Conservation (phyloP, 2,797 vertebrate species). For the Masticophis lateralis region DNA sequence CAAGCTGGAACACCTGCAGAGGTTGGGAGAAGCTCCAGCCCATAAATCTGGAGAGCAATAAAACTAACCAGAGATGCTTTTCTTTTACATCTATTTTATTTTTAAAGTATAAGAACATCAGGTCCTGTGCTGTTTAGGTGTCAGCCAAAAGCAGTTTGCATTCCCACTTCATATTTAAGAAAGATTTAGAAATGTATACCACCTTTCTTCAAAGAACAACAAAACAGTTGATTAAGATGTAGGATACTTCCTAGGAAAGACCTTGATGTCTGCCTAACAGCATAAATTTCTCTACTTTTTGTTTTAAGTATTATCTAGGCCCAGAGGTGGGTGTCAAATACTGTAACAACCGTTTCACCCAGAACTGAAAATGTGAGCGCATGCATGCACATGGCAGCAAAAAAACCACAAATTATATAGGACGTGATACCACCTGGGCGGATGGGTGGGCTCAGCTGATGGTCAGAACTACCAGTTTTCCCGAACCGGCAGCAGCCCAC, state of each 20-base stretch:
- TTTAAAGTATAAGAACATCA: neutral
- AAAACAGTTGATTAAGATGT: neutral
- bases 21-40: neutral
- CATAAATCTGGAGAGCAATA: neutral
- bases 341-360: too few species aligned
- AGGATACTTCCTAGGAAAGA: neutral
- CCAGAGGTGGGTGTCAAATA: too few species aligned
- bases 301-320: neutral
- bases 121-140: neutral
- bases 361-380: too few species aligned
- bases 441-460: too few species aligned
- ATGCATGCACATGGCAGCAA: too few species aligned
- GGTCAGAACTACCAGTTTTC: too few species aligned
- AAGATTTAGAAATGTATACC: neutral
- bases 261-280: neutral
- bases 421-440: too few species aligned
- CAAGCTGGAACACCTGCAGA: neutral
- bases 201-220: neutral
- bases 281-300: neutral
- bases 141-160: neutral
- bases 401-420: too few species aligned
- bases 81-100: neutral
- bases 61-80: neutral
- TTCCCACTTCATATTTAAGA: neutral
- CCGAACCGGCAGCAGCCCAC: too few species aligned